A percentile compares a stretch with the other conserved stretches of the same genome.
phyloP scores from a whole-genome alignment of 2,113 vertebrate species.

The Choloepus hoffmanni region DNA sequence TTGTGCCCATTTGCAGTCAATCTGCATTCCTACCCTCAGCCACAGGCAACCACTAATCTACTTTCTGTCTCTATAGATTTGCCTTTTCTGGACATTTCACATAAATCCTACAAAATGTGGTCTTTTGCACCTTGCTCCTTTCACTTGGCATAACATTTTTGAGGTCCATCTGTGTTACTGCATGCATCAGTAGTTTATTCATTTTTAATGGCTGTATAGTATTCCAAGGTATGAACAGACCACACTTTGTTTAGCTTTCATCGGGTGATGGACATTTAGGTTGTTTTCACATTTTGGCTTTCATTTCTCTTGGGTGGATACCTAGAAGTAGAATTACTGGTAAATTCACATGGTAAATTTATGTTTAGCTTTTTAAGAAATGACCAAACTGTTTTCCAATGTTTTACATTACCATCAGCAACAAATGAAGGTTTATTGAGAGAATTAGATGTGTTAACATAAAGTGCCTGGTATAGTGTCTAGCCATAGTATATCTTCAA shows the following conservation, averaged over 20 bases:
- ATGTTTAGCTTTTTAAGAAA: constrained; percentile 7
- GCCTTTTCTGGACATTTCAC: constrained; percentile 48
- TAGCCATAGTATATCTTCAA: background rate
- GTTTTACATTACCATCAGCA: constrained; percentile 9
- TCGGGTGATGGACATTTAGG: background rate
- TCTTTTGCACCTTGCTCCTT: background rate
- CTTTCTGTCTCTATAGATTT: constrained; percentile 6
- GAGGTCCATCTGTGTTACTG: background rate
- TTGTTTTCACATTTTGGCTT: background rate
- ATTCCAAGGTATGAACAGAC: background rate
- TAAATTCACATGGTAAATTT: background rate
- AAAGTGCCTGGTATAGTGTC: background rate
- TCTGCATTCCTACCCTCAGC: background rate
- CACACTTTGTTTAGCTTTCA: background rate
- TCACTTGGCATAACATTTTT: background rate
- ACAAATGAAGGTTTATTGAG: background rate
- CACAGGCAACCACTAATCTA: background rate
- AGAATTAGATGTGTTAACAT: constrained; percentile 6
- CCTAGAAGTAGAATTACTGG: background rate
- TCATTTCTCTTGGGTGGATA: background rate
- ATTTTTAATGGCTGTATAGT: constrained; percentile 47
- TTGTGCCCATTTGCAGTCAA: background rate
- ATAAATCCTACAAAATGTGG: background rate
- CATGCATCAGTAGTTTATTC: background rate
- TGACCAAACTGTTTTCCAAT: background rate